These are phyloP conservation scores for Lytechinus variegatus DNA, from an alignment of 35 echinoderm and acorn worm genomes.

Conservation along the genomic window DNA sequence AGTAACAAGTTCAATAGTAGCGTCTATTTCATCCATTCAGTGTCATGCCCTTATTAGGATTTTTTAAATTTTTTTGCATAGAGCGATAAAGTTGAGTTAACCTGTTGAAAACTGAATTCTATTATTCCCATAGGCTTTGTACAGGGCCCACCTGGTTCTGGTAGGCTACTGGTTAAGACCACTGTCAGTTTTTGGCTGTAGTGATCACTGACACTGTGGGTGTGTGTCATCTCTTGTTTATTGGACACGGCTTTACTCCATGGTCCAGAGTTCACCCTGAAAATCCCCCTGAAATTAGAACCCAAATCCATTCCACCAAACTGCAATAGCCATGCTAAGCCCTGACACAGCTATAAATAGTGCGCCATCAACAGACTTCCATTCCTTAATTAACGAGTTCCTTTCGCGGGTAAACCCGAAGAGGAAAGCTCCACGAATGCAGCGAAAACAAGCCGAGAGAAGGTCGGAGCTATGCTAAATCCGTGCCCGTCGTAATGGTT, in stretches of 20 bases:
- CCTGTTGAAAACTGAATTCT: too few relatives aligned
- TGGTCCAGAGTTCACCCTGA: conserved; percentile 7
- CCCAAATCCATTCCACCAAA: conserved; percentile 35
- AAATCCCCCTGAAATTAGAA: conserved; percentile 44
- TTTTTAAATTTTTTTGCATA: too few relatives aligned
- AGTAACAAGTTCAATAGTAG: too few relatives aligned
- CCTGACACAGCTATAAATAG: conserved; percentile 44
- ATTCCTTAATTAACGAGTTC: conserved; percentile 51
- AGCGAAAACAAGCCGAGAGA: neutral
- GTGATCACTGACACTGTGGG: neutral
- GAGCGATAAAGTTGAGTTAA: too few relatives aligned
- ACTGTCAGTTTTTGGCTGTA: neutral
- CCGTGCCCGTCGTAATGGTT: neutral
- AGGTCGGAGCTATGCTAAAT: conserved; percentile 34
- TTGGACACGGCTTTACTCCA: conserved; percentile 25
- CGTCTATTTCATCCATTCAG: neutral
- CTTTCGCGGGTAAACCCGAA: neutral
- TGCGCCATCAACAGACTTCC: conserved; percentile 40
- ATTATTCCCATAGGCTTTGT: too few relatives aligned
- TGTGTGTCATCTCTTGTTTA: conserved; percentile 50
- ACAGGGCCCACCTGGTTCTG: too few relatives aligned
- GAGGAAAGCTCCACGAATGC: neutral
- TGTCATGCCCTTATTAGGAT: conserved; percentile 28
- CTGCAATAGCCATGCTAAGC: conserved; percentile 30
- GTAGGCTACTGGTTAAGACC: too few relatives aligned